These are phyloP conservation scores for Eremophila alpestris DNA, from an alignment of 2,797 vertebrate genomes.

Conservation along the genomic window DNA sequence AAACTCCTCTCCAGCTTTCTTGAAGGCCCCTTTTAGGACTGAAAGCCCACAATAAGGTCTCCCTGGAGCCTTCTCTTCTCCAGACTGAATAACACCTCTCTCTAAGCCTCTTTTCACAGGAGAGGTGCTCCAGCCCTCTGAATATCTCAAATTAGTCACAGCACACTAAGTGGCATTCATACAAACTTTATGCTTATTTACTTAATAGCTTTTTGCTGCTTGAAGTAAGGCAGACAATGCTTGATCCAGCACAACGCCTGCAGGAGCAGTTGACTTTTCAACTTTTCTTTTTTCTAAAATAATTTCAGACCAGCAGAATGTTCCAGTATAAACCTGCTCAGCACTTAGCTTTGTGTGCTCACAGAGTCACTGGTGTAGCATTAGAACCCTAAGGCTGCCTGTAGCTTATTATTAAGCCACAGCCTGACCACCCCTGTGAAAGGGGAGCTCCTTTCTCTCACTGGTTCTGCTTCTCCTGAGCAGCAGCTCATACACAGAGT, in stretches of 20 bases:
- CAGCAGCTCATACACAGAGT: neutral
- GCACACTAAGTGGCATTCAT: neutral
- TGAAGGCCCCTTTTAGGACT: neutral
- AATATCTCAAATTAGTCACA: neutral
- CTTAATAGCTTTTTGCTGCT: constrained; percentile 5
- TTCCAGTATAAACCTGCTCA: constrained; percentile 19
- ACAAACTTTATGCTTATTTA: neutral
- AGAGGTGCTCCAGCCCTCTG: neutral
- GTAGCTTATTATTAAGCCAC: constrained; percentile 15
- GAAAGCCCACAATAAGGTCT: neutral
- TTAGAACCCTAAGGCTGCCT: neutral
- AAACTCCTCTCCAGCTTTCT: neutral
- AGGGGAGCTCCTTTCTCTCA: neutral
- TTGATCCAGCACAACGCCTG: neutral
- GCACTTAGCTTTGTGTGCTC: neutral
- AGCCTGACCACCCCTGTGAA: neutral
- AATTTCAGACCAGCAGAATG: neutral
- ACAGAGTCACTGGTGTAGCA: neutral
- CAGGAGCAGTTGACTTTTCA: constrained; percentile 12
- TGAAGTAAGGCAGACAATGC: neutral
- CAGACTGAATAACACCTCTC: neutral
- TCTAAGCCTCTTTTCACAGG: neutral
- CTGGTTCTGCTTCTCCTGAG: neutral
- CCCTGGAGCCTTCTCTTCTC: neutral
- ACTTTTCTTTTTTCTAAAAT: neutral